Conservation (phyloP, 1,140 invertebrate genomes). For the Lucilia cuprina region DNA sequence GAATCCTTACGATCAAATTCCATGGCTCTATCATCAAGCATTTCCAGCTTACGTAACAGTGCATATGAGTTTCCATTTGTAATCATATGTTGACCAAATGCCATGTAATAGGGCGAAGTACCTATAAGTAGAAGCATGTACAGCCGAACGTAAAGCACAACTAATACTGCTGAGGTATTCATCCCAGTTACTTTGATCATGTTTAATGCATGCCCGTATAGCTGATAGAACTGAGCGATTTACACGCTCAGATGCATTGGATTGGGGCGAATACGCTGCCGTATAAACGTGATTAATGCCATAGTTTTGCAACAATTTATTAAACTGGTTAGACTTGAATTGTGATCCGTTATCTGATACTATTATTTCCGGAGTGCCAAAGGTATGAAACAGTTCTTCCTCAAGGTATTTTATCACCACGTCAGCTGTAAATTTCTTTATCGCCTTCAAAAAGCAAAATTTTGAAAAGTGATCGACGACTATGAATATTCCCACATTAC, state of each 20-base stretch:
- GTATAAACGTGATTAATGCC: conserved; percentile 29
- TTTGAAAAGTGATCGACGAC: not conserved
- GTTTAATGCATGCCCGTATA: not conserved
- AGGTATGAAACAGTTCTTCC: not conserved
- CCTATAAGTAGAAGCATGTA: conserved; percentile 4
- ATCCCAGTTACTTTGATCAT: conserved; percentile 26
- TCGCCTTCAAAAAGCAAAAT: conserved; percentile 1
- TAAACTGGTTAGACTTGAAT: conserved; percentile 5
- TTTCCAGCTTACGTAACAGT: not conserved
- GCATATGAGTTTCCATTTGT: not conserved
- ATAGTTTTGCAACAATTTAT: not conserved
- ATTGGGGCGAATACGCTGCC: conserved; percentile 29
- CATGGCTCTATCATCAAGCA: not conserved
- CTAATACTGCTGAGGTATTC: not conserved
- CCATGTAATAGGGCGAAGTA: conserved; percentile 2
- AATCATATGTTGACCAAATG: conserved; percentile 20
- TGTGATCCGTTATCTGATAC: not conserved
- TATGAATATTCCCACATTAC: conserved; percentile 16
- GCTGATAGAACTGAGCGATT: conserved; percentile 25
- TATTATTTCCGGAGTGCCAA: not conserved
- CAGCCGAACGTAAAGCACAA: not conserved
- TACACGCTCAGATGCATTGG: conserved; percentile 36
- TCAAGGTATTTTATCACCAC: not conserved
- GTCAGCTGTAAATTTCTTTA: conserved; percentile 28
- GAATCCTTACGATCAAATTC: not conserved